Conservation (phyloP, 1,140 invertebrate species). For the Hycleus phaleratus region DNA sequence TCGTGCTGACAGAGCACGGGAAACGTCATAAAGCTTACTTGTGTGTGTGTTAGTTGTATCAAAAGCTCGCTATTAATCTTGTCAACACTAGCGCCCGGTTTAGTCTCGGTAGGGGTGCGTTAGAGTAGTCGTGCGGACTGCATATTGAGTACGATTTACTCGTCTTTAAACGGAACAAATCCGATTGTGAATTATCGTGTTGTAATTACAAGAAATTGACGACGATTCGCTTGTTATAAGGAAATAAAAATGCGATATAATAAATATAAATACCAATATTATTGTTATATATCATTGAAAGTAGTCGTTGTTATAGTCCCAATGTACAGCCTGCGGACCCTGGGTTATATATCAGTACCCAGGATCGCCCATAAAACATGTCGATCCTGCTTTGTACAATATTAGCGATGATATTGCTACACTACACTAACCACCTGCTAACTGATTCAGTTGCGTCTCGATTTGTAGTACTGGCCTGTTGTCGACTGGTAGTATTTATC, state of each 20-base stretch:
- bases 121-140: slow-evolving; percentile 20
- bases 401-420: slow-evolving; percentile 9
- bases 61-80: slow-evolving; percentile 22
- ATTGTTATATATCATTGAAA: too few species aligned
- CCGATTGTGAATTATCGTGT: slow-evolving; percentile 8
- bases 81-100: slow-evolving; percentile 15
- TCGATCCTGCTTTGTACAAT: slow-evolving; percentile 7
- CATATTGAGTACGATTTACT: slow-evolving; percentile 16
- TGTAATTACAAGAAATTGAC: neutral
- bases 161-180: slow-evolving; percentile 13
- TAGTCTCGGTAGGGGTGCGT: slow-evolving; percentile 14
- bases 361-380: slow-evolving; percentile 13
- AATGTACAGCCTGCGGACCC: too few species aligned
- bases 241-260: too few species aligned
- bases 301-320: too few species aligned
- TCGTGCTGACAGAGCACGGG: slow-evolving; percentile 18
- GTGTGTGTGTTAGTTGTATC: slow-evolving; percentile 14
- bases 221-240: too few species aligned
- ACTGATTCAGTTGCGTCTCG: slow-evolving; percentile 25
- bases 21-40: slow-evolving; percentile 19
- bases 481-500: slow-evolving; percentile 17
- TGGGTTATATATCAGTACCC: slow-evolving; percentile 2
- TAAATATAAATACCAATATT: too few species aligned
- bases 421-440: slow-evolving; percentile 23
- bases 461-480: slow-evolving; percentile 24